Conservation (phyloP, 2,888 invertebrate species). For the Andrena hattorfiana region DNA sequence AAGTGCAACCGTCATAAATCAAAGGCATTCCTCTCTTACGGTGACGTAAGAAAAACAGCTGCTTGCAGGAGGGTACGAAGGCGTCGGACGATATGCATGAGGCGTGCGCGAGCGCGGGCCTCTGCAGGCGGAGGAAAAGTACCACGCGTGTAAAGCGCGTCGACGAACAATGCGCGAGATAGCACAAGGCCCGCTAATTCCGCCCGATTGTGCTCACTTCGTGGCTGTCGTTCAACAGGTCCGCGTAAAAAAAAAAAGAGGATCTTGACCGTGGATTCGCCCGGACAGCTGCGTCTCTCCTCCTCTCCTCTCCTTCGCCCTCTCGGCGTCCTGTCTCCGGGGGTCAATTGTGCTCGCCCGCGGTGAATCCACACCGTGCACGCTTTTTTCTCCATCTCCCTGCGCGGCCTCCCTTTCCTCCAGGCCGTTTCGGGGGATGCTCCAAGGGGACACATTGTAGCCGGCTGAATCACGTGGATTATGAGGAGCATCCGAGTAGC, state of each 20-base stretch:
- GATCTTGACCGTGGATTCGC: constrained; percentile 68
- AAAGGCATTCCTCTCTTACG: constrained; percentile 69
- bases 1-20: constrained; percentile 74
- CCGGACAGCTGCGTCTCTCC: constrained; percentile 47
- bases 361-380: constrained; percentile 49
- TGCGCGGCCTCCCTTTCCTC: constrained; percentile 34
- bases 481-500: background rate
- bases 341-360: constrained; percentile 56
- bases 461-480: constrained; percentile 9
- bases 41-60: constrained; percentile 80
- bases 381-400: background rate
- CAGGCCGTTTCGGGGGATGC: constrained; percentile 28
- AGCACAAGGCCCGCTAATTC: constrained; percentile 80
- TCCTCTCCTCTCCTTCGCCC: constrained; percentile 22
- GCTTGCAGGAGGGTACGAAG: constrained; percentile 66
- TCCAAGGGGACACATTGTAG: background rate
- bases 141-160: constrained; percentile 53
- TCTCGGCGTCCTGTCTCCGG: constrained; percentile 27
- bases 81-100: constrained; percentile 68
- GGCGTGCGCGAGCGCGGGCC: background rate
- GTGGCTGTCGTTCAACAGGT: constrained; percentile 72
- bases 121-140: constrained; percentile 22
- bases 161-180: constrained; percentile 70
- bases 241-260: constrained; percentile 65
- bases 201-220: constrained; percentile 77